Evolutionary conservation across 2,113 vertebrate genomes (phyloP), one percentile per base, ranked within the genome.

Genomic region (Chlorodrepanis virens): DNA sequence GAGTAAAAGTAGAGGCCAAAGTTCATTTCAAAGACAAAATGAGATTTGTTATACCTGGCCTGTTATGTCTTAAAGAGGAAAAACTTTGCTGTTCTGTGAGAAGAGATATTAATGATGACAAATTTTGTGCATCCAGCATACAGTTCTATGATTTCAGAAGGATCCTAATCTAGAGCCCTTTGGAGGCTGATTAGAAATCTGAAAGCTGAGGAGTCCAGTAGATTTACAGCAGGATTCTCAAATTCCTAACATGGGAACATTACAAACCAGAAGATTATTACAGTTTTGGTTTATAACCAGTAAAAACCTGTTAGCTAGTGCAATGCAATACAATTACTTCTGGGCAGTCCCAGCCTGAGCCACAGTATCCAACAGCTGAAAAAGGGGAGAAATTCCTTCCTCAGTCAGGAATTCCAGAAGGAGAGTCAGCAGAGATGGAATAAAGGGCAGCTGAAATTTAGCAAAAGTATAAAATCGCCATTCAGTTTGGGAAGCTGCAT

Each of bases 1-100:
- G 45, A 42, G 40, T 93, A 65, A 72, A 95, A 84, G 19, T 78
- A 54, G 85, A 90, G 33, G 67, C 65, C 69, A 77, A 80, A 83
- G 61, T 35, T 80, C 60, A 12, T 69, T 80, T 84, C 52, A 57
- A 57, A 68, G 47, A 69, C 45, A 61, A 90, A 91, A 86, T 56
- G 19, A 59, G 15, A 74, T 71, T 67, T 2, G 0, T 83, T 52
- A 44, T 71, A n/a, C 45, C 68, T 78, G 33, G 20, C 35, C 63
- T 69, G 4, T 83, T 50, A 47, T 49, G 27, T 67, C 53, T 67
- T 42, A 50, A 68, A 91, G 54, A 85, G 14, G 47, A 90, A 63
- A 76, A 63, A 9, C 23, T 50, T 83, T 19, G 5, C 44, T 81
- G 12, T 29, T 95, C 27, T 47, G 9, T 54, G 57, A 72, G 67